Evolutionary conservation across 2,797 vertebrate genomes (phyloP).

Genomic region (Heliangelus exortis): DNA sequence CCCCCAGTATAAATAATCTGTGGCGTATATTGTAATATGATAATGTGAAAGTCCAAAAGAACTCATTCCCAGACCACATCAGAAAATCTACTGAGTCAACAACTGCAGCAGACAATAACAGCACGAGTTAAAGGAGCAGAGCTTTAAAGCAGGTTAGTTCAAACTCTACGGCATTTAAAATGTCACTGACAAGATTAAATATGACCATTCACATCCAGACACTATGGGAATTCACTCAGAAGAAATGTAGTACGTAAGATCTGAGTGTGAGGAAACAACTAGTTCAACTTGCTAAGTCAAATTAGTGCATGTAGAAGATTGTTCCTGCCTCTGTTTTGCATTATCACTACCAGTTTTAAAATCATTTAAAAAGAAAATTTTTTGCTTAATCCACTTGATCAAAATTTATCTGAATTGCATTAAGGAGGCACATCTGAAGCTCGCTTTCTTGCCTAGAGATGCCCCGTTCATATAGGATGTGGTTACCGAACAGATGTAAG

Average conservation of each 20-base stretch:
- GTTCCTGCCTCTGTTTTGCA: not conserved
- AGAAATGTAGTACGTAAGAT: not conserved
- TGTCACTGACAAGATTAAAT: conserved; percentile 51
- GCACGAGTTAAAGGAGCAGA: conserved; percentile 57
- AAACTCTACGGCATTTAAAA: conserved; percentile 61
- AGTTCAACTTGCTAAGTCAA: not conserved
- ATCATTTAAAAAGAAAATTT: conserved; percentile 6
- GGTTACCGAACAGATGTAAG: not conserved
- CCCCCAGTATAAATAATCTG: conserved; percentile 74
- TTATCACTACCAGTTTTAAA: not conserved
- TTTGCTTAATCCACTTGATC: conserved; percentile 17
- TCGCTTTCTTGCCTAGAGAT: not conserved
- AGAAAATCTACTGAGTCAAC: conserved; percentile 78
- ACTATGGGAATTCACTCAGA: not conserved
- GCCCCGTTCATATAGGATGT: not conserved
- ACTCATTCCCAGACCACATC: conserved; percentile 76
- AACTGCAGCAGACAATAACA: conserved; percentile 69
- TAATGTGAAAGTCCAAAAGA: conserved; percentile 76
- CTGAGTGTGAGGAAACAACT: not conserved
- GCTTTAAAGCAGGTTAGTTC: conserved; percentile 59
- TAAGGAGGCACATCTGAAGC: not conserved
- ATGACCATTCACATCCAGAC: conserved; percentile 7
- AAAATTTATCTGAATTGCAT: not conserved
- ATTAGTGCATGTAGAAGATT: not conserved
- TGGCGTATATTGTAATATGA: conserved; percentile 71